phyloP scores from a whole-genome alignment of 1,140 invertebrate genomes.

The Cyclargus thomasi region DNA sequence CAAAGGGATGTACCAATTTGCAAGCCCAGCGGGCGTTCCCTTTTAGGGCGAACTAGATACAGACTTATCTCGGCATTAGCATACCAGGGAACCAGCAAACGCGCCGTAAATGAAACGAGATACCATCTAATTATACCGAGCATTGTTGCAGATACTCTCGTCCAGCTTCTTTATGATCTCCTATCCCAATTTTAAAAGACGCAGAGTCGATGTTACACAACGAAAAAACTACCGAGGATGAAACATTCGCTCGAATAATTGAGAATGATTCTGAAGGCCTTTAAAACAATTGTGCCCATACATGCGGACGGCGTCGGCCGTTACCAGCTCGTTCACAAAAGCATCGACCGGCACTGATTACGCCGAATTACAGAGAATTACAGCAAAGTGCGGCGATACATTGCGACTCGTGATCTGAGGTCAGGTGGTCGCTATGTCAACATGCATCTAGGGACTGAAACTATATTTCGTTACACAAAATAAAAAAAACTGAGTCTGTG shows the following conservation, averaged over 20 bases:
- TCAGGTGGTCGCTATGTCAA: not conserved
- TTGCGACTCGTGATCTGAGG: not conserved
- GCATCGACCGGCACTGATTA: conserved; percentile 29
- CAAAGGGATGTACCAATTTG: conserved; percentile 60
- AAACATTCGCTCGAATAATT: not conserved
- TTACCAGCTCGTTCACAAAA: conserved; percentile 33
- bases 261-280: not conserved
- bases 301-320: conserved; percentile 19
- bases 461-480: too few relatives aligned
- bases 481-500: too few relatives aligned
- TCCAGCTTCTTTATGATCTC: not conserved
- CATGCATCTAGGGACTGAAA: not conserved
- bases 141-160: not conserved
- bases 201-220: too few relatives aligned
- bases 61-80: conserved; percentile 16
- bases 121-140: conserved; percentile 10
- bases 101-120: conserved; percentile 1
- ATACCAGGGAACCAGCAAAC: not conserved
- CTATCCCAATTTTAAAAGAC: not conserved
- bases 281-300: not conserved
- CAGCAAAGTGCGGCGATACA: conserved; percentile 18
- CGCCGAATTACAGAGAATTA: conserved; percentile 33
- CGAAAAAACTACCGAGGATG: not conserved
- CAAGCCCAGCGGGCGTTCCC: conserved; percentile 47
- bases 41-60: conserved; percentile 32